Percentiles rank a stretch among this genome's conserved stretches.
These are phyloP conservation scores for Theodoxus fluviatilis DNA, from an alignment of 2,888 invertebrate species.

Conservation along the genomic window DNA sequence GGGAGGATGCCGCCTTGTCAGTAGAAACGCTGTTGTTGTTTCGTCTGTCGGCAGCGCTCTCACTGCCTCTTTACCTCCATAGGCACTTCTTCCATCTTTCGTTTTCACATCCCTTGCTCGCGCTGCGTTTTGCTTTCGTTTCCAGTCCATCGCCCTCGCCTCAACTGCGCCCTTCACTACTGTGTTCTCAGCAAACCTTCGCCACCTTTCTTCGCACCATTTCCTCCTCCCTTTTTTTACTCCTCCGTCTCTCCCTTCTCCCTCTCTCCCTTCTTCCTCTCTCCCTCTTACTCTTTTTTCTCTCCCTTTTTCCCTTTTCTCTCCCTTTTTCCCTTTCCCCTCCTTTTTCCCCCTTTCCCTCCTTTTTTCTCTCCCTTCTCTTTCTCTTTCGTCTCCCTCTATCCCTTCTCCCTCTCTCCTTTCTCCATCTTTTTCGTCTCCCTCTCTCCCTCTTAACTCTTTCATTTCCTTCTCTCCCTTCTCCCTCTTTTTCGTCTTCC, in stretches of 20 bases:
- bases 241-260: slow-evolving; percentile 11
- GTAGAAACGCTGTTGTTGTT: too few relatives aligned
- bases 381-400: background rate
- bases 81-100: too few relatives aligned
- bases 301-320: background rate
- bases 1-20: too few relatives aligned
- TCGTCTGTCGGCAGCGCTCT: too few relatives aligned
- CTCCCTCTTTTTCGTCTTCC: background rate
- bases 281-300: slow-evolving; percentile 13
- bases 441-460: background rate
- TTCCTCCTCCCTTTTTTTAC: slow-evolving; percentile 8
- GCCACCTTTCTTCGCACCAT: too few relatives aligned
- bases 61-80: too few relatives aligned
- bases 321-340: slow-evolving; percentile 1
- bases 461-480: background rate
- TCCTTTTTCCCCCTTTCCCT: background rate
- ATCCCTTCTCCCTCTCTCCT: background rate
- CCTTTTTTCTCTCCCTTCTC: slow-evolving; percentile 1
- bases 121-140: too few relatives aligned
- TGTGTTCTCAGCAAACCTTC: too few relatives aligned
- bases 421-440: background rate
- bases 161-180: too few relatives aligned
- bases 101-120: too few relatives aligned
- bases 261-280: background rate
- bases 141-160: too few relatives aligned